Percentiles rank a stretch among this genome's conserved stretches.
phyloP scores from a whole-genome alignment of 1,140 invertebrate genomes.

The Nymphalis io region DNA sequence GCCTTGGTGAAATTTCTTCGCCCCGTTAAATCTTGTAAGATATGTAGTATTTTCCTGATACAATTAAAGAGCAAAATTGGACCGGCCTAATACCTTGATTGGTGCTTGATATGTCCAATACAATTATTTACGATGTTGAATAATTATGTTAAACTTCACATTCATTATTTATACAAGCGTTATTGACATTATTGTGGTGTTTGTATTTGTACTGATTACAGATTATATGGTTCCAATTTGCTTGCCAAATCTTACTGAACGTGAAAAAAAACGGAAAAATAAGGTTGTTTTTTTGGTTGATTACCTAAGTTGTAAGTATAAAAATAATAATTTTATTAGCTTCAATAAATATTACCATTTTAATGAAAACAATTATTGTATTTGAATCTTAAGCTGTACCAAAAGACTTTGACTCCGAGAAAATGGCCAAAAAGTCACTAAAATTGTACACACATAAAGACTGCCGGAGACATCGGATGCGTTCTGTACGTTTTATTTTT shows the following conservation, averaged over 20 bases:
- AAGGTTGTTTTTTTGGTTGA: conserved; percentile 63
- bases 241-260: conserved; percentile 54
- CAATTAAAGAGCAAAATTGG: neutral
- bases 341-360: neutral
- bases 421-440: conserved; percentile 66
- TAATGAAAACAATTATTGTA: neutral
- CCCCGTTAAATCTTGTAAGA: conserved; percentile 65
- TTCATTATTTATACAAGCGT: too few species aligned
- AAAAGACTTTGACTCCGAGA: conserved; percentile 63
- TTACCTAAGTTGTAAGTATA: conserved; percentile 64
- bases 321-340: conserved; percentile 3
- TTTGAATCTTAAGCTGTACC: conserved; percentile 57
- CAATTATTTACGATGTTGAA: too few species aligned
- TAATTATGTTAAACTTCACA: too few species aligned
- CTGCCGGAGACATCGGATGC: conserved; percentile 58
- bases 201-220: conserved; percentile 39
- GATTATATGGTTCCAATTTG: conserved; percentile 67
- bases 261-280: conserved; percentile 50
- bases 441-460: conserved; percentile 68
- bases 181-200: neutral
- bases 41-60: neutral
- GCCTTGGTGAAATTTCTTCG: conserved; percentile 62
- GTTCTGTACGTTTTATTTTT: conserved; percentile 42
- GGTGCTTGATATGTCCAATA: too few species aligned
- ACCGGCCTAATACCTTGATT: neutral